phyloP scores from a whole-genome alignment of 2,797 vertebrate species.

The Falco concolor region DNA sequence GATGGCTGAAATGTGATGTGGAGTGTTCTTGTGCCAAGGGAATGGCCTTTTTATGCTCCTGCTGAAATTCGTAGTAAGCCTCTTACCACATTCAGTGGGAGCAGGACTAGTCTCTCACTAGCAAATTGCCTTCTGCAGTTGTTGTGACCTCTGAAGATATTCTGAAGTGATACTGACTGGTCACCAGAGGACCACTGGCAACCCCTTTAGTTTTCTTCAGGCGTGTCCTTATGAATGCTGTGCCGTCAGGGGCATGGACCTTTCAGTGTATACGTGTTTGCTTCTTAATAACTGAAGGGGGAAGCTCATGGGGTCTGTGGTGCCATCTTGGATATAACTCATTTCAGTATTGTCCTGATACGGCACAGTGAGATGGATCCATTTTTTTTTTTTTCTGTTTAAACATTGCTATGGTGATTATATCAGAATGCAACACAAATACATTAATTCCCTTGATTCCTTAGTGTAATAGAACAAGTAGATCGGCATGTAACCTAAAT shows the following conservation, averaged over 20 bases:
- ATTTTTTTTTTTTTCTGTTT: not conserved
- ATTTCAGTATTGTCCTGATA: not conserved
- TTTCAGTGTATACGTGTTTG: not conserved
- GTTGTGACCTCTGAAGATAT: conserved; percentile 15
- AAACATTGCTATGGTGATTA: conserved; percentile 2
- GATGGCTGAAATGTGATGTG: not conserved
- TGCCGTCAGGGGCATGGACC: not conserved
- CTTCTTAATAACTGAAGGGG: conserved; percentile 4
- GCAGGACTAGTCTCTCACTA: not conserved
- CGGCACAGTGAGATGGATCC: not conserved
- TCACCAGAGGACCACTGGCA: not conserved
- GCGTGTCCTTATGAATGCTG: not conserved
- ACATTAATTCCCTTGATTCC: not conserved
- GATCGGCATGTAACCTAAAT: not conserved
- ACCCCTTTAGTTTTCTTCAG: not conserved
- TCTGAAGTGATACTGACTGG: not conserved
- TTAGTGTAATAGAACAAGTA: not conserved
- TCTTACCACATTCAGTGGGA: not conserved
- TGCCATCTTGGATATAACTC: not conserved
- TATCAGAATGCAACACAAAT: not conserved
- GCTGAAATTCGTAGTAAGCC: not conserved
- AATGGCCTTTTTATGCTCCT: not conserved
- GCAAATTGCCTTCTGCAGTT: conserved; percentile 1
- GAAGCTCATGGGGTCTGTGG: not conserved
- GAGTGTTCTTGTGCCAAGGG: not conserved